Evolutionary conservation across 2,888 invertebrate species (phyloP), one percentile per base, ranked within the genome.

Genomic region (Frankliniella intonsa): DNA sequence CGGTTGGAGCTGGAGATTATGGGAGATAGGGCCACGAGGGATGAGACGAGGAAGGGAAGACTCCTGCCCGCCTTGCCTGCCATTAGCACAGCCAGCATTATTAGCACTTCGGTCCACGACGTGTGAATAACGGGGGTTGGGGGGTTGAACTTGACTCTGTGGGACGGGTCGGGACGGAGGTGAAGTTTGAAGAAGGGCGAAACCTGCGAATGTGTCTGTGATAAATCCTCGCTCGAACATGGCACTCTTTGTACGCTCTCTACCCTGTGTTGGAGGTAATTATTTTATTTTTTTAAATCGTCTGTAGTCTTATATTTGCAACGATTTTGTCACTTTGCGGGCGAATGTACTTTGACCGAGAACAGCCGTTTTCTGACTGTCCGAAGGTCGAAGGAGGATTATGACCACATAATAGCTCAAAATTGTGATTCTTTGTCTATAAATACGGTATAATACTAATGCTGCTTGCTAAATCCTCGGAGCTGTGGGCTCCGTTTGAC

Each of bases 141-240:
- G 25, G 25, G 69, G 69, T 76, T 76, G 69, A 76, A 25, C 69
- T 76, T 76, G 69, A 76, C 25, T 25, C 22, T n/a, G 7, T 22
- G 69, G 3, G n/a, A 9, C 25, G 22, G 5, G 22, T 25, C 22
- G 8, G 22, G 22, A 25, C 69, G 25, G 25, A 25, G 25, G 12
- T 22, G 25, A 9, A 12, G 25, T 25, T 14, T n/a, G n/a, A n/a
- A 25, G 25, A 22, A 76, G 69, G 22, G 69, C 69, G 25, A 22
- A 76, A 76, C 22, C 10, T 76, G 69, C 25, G 69, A 76, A 76
- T 76, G 69, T 76, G 25, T 76, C 69, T 76, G 69, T 76, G 69
- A 76, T 76, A 76, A 25, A 76, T n/a, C 69, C 69, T 69, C 69
- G 25, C 69, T 25, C 69, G 69, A 76, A 76, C 22, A 76, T 76